Base-by-base conservation (phyloP, 2,113 vertebrate genomes). In the Calidris pugnax region DNA sequence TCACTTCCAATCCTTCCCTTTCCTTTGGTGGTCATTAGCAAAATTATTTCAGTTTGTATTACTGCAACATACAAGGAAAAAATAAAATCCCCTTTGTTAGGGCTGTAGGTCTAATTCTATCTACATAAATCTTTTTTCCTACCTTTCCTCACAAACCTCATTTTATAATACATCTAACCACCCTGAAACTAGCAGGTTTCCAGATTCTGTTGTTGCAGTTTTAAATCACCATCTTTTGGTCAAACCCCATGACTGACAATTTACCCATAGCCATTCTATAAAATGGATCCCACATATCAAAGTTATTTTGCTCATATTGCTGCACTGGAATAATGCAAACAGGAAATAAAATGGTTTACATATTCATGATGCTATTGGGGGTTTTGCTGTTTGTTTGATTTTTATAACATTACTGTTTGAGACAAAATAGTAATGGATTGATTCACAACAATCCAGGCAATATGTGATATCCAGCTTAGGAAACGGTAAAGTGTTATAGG, bases 391-490 rank as follows among this genome's bases (percentile, higher is more conserved):
- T 84, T 47, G 39, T 57, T 53, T 94, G 86, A 41, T 94, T 72
- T 89, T 95, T 82, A 68, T 92, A 91, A 94, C 23, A 30, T 90
- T 87, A 89, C 33, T 85, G 77, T 84, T 95, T 87, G 73, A 95
- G 95, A 95, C 81, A 97, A 97, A 87, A 89, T 45, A 96, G 75
- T 66, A 94, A 89, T 91, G 74, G 87, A 88, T 95, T 94, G 57
- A 80, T 27, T 74, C 63, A 67, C 85, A 96, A 80, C 91, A 92
- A 96, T 28, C 83, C 71, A 86, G 45, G 39, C 35, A 85, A 69
- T 77, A 78, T 74, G 63, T 85, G 83, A 95, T 81, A 88, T 37
- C 87, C 62, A 64, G 12, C 37, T 73, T 56, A 90, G 96, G 83
- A 96, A 95, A 95, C 66, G 73, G 87, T 89, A 93, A 97, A 92